Conservation (phyloP, 2,797 vertebrate species). For the Ataeniobius toweri region DNA sequence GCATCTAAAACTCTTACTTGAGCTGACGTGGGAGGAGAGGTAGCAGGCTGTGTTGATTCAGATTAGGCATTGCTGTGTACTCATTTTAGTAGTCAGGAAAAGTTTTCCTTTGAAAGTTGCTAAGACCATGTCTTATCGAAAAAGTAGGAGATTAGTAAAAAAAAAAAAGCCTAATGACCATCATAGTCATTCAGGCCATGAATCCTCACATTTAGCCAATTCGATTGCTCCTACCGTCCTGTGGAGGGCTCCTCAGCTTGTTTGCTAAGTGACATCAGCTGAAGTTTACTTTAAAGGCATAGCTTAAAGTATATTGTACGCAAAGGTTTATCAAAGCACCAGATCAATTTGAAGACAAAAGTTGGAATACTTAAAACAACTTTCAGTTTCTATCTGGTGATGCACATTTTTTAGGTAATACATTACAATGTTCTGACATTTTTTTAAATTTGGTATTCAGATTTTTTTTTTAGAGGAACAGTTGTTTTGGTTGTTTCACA, state of each 20-base stretch:
- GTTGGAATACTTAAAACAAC: no score
- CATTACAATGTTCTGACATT: not conserved
- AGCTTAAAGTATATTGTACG: not conserved
- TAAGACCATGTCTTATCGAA: not conserved
- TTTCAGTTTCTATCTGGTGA: not conserved
- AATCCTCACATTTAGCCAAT: not conserved
- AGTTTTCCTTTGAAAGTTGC: slow-evolving; percentile 4
- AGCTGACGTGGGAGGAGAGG: slow-evolving; percentile 13
- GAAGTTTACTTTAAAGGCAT: not conserved
- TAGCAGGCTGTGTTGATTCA: slow-evolving; percentile 14
- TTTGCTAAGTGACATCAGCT: not conserved
- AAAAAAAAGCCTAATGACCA: slow-evolving; percentile 2
- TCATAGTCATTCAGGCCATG: not conserved
- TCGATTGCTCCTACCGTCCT: not conserved
- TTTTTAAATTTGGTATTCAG: not conserved
- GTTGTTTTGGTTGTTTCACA: not conserved
- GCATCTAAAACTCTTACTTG: slow-evolving; percentile 10
- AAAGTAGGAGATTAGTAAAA: not conserved
- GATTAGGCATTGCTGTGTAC: slow-evolving; percentile 12
- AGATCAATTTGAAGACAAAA: no score
- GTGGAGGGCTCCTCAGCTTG: not conserved
- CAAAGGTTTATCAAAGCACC: not conserved
- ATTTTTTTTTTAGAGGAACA: not conserved
- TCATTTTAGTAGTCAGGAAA: slow-evolving; percentile 5
- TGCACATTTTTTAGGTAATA: not conserved